Base-by-base conservation (phyloP, 1,140 invertebrate species). In the Calephelis virginiensis region DNA sequence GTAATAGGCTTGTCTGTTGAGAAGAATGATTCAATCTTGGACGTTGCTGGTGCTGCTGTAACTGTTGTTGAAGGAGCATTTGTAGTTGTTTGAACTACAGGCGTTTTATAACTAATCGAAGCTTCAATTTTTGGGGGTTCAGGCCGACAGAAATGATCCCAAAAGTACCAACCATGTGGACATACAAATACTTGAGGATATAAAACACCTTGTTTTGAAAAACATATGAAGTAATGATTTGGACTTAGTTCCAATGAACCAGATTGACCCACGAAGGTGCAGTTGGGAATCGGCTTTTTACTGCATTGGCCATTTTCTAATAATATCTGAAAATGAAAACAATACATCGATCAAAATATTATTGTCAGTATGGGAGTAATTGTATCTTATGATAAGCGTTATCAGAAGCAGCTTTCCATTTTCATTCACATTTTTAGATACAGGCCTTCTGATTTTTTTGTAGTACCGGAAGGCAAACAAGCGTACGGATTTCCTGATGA, bases 141-240 rank as follows among this genome's bases (percentile, higher is more conserved):
- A 37, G 81, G 79, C 48, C 75, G 71, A 17, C 89, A 91, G 73
- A 79, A 91, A 6, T 76, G 80, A 11, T 79, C 73, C 68, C 71
- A 81, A 66, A 85, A 91, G 66, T 75, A 77, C 85, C 84, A 89
- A 11, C 88, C 88, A 63, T 90, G 80, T 0, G 86, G 88, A 47
- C 88, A 91, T 17, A 91, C 79, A 70, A 91, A 91, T 7, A 91
- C 72, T 71, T 90, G 86, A 12, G 89, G 89, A 40, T 81, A 74
- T 0, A 89, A 13, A 0, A 7, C 37, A 0, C 73, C 74, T 5
- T 76, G 66, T 38, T 77, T 87, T 4, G 63, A 67, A 8, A 89
- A 70, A 37, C 89, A 91, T 1, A 89, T 78, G 69, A 81, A 91
- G 74, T 91, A 91, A 69, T 89, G 81, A 63, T 89, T 86, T 6